phyloP scores from a whole-genome alignment of 2,888 invertebrate species.

The Melipona beecheii region DNA sequence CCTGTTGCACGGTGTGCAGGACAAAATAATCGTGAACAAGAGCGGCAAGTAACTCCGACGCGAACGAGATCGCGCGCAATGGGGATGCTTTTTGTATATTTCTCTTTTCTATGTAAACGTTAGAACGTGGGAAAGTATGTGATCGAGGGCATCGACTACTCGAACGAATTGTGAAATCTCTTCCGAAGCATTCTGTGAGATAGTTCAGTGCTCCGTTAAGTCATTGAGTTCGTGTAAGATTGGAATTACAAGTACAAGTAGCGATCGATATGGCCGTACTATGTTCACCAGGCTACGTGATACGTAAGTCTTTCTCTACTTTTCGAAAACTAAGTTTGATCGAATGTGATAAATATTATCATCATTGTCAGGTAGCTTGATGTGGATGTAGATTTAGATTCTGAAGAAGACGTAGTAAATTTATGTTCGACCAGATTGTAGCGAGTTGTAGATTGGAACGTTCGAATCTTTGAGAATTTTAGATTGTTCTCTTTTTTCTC shows the following conservation, averaged over 20 bases:
- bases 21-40: slow-evolving; percentile 76
- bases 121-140: not conserved
- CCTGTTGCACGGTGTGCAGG: slow-evolving; percentile 78
- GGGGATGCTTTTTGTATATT: slow-evolving; percentile 18
- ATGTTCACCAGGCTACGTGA: not conserved
- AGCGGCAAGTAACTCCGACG: slow-evolving; percentile 49
- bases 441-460: no score
- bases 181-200: not conserved
- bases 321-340: not conserved
- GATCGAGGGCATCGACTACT: not conserved
- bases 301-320: slow-evolving; percentile 8
- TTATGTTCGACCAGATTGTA: not conserved
- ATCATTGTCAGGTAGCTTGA: not conserved
- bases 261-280: not conserved
- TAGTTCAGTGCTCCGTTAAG: not conserved
- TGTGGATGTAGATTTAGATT: no score
- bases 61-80: not conserved
- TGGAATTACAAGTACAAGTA: not conserved
- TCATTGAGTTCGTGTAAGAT: not conserved
- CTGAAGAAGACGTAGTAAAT: no score
- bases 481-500: not conserved
- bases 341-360: not conserved
- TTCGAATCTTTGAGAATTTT: not conserved
- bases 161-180: not conserved
- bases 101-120: not conserved